A percentile compares a stretch with the other conserved stretches of the same genome.
These are phyloP conservation scores for Murina feae DNA, from an alignment of 2,113 vertebrate genomes.

Conservation along the genomic window DNA sequence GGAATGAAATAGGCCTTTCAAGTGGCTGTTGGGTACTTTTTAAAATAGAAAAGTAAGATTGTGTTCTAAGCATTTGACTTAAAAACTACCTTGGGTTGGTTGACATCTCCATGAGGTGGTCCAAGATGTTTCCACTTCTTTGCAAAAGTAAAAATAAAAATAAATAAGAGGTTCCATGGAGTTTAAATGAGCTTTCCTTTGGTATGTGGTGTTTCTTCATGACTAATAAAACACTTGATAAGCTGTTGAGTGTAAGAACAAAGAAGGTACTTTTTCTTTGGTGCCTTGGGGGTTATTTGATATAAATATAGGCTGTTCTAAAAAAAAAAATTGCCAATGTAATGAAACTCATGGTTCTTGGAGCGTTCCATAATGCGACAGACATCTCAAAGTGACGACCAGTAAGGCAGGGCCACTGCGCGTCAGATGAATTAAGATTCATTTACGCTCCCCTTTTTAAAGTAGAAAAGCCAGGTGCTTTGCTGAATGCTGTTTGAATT, in stretches of 20 bases:
- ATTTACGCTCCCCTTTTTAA: not conserved
- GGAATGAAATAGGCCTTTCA: not conserved
- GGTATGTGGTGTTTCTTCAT: not conserved
- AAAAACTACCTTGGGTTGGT: not conserved
- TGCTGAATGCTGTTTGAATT: conserved; percentile 9
- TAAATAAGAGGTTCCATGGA: not conserved
- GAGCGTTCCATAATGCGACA: not conserved
- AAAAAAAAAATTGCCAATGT: not conserved
- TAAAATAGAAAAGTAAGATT: not conserved
- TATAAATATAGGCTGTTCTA: not conserved
- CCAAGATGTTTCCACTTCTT: not conserved
- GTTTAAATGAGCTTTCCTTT: not conserved
- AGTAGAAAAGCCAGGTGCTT: not conserved
- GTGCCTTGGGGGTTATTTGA: not conserved
- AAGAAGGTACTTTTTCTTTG: not conserved
- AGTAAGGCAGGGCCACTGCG: not conserved
- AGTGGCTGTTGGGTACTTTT: not conserved
- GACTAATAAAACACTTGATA: not conserved
- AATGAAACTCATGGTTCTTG: not conserved
- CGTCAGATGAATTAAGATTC: not conserved
- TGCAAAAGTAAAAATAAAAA: not conserved
- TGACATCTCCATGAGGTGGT: not conserved
- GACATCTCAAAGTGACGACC: not conserved
- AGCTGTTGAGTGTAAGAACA: not conserved
- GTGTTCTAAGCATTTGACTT: not conserved